Percentiles rank a stretch among this genome's conserved stretches.
Conservation (phyloP, 2,888 invertebrate species). For the Drosophila nigricruria region DNA sequence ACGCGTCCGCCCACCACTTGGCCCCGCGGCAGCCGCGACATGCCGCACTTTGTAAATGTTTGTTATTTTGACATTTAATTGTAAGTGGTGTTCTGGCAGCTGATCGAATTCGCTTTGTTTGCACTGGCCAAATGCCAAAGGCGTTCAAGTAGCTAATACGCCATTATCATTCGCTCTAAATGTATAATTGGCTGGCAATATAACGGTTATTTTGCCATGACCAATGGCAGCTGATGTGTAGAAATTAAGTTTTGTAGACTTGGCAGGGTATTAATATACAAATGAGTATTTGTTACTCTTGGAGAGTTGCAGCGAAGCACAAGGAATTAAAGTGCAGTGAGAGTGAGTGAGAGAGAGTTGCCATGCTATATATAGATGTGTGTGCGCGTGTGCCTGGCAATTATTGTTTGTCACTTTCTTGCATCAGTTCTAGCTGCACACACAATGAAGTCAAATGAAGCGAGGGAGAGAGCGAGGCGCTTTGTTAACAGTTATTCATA, state of each 20-base stretch:
- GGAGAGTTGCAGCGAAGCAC: not conserved
- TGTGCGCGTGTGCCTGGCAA: not conserved
- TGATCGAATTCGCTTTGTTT: conserved; percentile 10
- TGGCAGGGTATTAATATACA: not conserved
- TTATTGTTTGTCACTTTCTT: not conserved
- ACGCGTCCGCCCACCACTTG: conserved; percentile 15
- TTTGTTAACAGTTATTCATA: not conserved
- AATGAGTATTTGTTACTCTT: not conserved
- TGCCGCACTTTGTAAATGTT: conserved; percentile 7
- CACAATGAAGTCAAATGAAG: not conserved
- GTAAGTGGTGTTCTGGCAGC: conserved; percentile 6
- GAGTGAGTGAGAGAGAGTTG: not conserved
- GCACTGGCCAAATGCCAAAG: not conserved
- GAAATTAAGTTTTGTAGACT: conserved; percentile 1
- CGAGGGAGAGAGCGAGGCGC: not conserved
- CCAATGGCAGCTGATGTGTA: not conserved
- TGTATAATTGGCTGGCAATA: not conserved
- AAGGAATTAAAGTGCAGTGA: not conserved
- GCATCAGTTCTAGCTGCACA: not conserved
- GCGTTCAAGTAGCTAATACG: not conserved
- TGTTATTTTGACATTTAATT: conserved; percentile 41
- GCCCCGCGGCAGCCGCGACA: not conserved
- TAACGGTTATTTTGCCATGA: not conserved
- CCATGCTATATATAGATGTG: not conserved
- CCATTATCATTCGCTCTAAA: not conserved